Evolutionary conservation across 2,113 vertebrate species (phyloP).

Genomic region (Lipophrys pholis): DNA sequence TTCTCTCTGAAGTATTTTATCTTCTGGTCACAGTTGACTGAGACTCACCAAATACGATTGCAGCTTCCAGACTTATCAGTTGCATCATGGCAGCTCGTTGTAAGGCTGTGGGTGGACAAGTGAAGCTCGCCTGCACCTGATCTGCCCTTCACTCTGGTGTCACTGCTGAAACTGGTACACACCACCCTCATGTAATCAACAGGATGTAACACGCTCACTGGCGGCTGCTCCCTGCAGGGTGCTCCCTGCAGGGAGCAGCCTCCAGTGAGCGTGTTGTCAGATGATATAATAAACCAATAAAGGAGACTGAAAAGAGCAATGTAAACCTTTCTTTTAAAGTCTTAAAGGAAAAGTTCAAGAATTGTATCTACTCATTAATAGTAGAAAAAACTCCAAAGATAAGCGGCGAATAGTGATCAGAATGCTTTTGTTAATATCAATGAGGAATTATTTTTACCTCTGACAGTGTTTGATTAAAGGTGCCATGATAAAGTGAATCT

Average conservation of each 20-base stretch:
- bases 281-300: neutral
- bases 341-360: too few relatives aligned
- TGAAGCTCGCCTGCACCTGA: conserved; percentile 36
- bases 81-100: conserved; percentile 50
- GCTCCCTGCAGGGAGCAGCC: conserved; percentile 7
- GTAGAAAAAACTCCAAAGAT: too few relatives aligned
- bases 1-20: neutral
- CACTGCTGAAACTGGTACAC: conserved; percentile 25
- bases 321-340: too few relatives aligned
- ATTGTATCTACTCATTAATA: too few relatives aligned
- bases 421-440: too few relatives aligned
- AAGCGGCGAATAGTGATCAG: too few relatives aligned
- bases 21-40: neutral
- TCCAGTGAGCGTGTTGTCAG: conserved; percentile 39
- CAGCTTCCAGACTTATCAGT: conserved; percentile 25
- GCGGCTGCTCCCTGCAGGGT: conserved; percentile 2
- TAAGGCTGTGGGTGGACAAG: conserved; percentile 27
- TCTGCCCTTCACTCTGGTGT: conserved; percentile 16
- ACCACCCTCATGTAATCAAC: conserved; percentile 46
- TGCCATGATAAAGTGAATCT: too few relatives aligned
- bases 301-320: neutral
- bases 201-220: conserved; percentile 48
- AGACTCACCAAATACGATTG: conserved; percentile 68
- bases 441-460: too few relatives aligned
- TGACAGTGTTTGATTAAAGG: too few relatives aligned